phyloP scores from a whole-genome alignment of 2,888 invertebrate species.

The Epiblema foenella region DNA sequence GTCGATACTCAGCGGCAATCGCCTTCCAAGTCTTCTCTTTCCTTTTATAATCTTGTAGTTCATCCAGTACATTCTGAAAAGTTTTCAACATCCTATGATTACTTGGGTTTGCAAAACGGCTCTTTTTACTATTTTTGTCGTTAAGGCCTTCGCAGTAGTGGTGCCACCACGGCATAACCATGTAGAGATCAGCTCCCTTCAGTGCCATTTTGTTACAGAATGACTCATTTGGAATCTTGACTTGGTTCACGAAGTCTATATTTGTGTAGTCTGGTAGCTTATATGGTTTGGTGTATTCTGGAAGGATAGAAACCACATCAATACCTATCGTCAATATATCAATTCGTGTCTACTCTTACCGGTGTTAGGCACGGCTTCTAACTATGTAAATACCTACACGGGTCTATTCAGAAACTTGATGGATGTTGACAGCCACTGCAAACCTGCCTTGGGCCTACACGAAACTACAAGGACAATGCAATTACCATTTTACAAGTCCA shows the following conservation, averaged over 20 bases:
- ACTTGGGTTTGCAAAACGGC: neutral
- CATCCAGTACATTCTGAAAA: slow-evolving; percentile 50
- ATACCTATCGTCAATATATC: too few species aligned
- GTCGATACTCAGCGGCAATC: neutral
- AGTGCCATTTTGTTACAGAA: slow-evolving; percentile 58
- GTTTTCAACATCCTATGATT: slow-evolving; percentile 42
- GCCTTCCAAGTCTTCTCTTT: neutral
- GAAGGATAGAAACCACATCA: neutral
- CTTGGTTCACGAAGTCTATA: slow-evolving; percentile 29
- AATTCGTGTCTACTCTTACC: too few species aligned
- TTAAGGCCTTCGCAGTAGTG: slow-evolving; percentile 56
- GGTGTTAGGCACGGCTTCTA: too few species aligned
- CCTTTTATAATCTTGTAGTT: slow-evolving; percentile 50
- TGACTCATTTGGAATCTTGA: slow-evolving; percentile 55
- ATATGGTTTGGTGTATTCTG: slow-evolving; percentile 12
- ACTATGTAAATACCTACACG: too few species aligned
- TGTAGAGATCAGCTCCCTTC: slow-evolving; percentile 48
- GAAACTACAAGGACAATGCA: too few species aligned
- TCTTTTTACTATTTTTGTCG: slow-evolving; percentile 47
- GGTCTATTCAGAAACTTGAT: too few species aligned
- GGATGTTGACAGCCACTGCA: too few species aligned
- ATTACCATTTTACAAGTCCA: too few species aligned
- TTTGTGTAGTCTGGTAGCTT: slow-evolving; percentile 10
- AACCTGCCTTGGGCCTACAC: too few species aligned
- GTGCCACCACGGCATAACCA: slow-evolving; percentile 68